Evolutionary conservation across 2,888 invertebrate genomes (phyloP).

Genomic region (Cactoblastis cactorum): DNA sequence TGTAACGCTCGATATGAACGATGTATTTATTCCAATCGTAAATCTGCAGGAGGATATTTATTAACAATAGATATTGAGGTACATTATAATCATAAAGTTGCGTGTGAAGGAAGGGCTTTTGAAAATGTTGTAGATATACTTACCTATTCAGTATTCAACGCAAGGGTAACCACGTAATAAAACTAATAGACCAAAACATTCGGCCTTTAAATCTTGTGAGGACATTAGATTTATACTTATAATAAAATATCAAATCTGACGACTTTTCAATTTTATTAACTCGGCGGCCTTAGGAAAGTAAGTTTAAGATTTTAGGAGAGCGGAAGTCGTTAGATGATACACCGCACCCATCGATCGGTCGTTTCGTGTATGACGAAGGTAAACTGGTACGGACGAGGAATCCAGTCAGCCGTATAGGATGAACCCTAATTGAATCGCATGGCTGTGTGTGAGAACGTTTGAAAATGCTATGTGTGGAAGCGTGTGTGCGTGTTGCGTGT

Average conservation of each 20-base stretch:
- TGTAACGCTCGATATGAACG: slow-evolving; percentile 30
- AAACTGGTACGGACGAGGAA: slow-evolving; percentile 54
- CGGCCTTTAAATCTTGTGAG: slow-evolving; percentile 60
- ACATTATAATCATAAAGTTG: slow-evolving; percentile 1
- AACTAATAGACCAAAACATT: slow-evolving; percentile 62
- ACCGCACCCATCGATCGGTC: slow-evolving; percentile 37
- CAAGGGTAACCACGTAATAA: slow-evolving; percentile 74
- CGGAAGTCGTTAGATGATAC: slow-evolving; percentile 56
- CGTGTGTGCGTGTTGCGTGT: slow-evolving; percentile 65
- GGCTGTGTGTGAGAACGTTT: slow-evolving; percentile 64
- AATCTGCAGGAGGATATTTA: slow-evolving; percentile 14
- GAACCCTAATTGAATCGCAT: slow-evolving; percentile 60
- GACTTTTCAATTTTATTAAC: slow-evolving; percentile 69
- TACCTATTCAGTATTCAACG: slow-evolving; percentile 46
- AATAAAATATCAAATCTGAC: slow-evolving; percentile 53
- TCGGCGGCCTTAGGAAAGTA: slow-evolving; percentile 67
- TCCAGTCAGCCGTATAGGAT: slow-evolving; percentile 57
- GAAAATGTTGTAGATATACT: slow-evolving; percentile 45
- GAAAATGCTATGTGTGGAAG: slow-evolving; percentile 45
- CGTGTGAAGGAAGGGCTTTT: slow-evolving; percentile 45
- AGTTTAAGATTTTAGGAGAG: slow-evolving; percentile 52
- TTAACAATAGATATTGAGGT: not conserved
- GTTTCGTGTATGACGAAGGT: slow-evolving; percentile 55
- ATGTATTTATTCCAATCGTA: slow-evolving; percentile 21
- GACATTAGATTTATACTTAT: slow-evolving; percentile 52